These are phyloP conservation scores for Rhyacichthys aspro DNA, from an alignment of 2,797 vertebrate species.

Conservation along the genomic window DNA sequence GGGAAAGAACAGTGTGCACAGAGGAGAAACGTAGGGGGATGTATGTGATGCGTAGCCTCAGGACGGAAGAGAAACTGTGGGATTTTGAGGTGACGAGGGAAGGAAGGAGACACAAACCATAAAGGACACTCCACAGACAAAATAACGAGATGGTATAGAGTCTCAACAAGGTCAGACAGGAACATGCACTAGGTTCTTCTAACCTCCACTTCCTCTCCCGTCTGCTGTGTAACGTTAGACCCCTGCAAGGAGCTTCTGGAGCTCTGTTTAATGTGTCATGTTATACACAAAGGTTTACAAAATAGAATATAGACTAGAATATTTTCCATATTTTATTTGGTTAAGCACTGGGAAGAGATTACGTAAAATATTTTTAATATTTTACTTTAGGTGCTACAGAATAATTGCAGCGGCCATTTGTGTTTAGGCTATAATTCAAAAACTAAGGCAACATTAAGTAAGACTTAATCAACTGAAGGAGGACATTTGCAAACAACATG, in stretches of 20 bases:
- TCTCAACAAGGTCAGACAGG: constrained; percentile 49
- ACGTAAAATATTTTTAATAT: too few species aligned
- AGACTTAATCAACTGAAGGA: too few species aligned
- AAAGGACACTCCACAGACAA: constrained; percentile 35
- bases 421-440: too few species aligned
- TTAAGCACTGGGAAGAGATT: too few species aligned
- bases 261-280: constrained; percentile 50
- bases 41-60: constrained; percentile 67
- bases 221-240: constrained; percentile 57
- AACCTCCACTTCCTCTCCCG: constrained; percentile 21
- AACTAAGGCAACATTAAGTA: too few species aligned
- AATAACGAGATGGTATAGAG: constrained; percentile 27
- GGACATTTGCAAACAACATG: too few species aligned
- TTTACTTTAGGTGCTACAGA: too few species aligned
- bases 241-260: constrained; percentile 27
- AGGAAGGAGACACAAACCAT: constrained; percentile 20
- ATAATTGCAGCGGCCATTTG: too few species aligned
- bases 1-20: constrained; percentile 36
- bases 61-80: constrained; percentile 41
- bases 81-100: constrained; percentile 21
- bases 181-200: constrained; percentile 42
- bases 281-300: constrained; percentile 51
- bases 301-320: too few species aligned
- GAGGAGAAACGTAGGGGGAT: constrained; percentile 59
- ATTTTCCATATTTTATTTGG: too few species aligned